These are phyloP conservation scores for Eclectus roratus DNA, from an alignment of 2,113 vertebrate species.

Conservation along the genomic window DNA sequence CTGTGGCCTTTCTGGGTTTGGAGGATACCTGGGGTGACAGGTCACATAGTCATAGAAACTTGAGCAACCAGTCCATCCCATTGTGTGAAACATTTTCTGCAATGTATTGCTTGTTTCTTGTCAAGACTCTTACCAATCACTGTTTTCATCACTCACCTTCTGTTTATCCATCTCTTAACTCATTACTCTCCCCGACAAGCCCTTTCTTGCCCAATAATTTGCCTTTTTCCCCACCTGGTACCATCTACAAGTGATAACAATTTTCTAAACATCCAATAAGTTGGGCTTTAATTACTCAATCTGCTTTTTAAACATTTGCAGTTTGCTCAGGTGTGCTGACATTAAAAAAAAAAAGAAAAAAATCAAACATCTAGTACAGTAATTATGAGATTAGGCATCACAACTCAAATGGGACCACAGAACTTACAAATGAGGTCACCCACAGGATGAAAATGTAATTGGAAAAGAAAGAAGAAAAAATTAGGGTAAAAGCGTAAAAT, in stretches of 20 bases:
- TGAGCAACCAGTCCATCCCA: neutral
- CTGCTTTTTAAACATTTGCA: neutral
- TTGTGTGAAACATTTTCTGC: neutral
- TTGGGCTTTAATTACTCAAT: conserved; percentile 7
- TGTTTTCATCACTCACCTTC: conserved; percentile 39
- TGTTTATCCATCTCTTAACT: conserved; percentile 56
- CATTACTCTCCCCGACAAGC: conserved; percentile 34
- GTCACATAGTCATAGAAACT: neutral
- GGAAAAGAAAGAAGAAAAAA: neutral
- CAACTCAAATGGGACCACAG: neutral
- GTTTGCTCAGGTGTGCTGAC: conserved; percentile 1
- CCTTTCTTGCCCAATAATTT: conserved; percentile 47
- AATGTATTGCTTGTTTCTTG: neutral
- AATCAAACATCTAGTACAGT: neutral
- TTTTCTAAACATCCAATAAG: neutral
- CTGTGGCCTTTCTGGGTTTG: neutral
- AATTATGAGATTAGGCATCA: neutral
- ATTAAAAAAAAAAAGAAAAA: neutral
- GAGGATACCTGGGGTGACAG: neutral
- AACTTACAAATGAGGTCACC: neutral
- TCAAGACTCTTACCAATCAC: conserved; percentile 11
- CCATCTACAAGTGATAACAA: neutral
- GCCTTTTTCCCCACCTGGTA: neutral
- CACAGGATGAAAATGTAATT: neutral
- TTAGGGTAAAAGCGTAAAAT: neutral